Evolutionary conservation across 1,140 invertebrate species (phyloP).

Genomic region (Ceratoteleas bidentatus): DNA sequence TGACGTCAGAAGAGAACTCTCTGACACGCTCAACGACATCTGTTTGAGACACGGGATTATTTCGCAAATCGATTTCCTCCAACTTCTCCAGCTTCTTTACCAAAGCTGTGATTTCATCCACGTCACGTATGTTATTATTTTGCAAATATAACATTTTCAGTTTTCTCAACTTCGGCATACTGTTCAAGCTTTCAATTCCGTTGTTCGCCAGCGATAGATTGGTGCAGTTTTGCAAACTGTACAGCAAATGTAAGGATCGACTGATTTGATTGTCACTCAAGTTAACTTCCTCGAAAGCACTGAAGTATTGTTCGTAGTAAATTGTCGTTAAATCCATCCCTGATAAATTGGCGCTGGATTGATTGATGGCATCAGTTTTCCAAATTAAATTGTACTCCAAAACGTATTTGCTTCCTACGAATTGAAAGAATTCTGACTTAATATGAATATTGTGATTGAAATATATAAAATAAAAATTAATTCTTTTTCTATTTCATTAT

Average conservation of each 20-base stretch:
- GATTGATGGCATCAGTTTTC: constrained; percentile 61
- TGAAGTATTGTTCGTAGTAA: constrained; percentile 81
- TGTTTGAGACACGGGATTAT: constrained; percentile 71
- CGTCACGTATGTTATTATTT: constrained; percentile 71
- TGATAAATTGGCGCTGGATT: constrained; percentile 76
- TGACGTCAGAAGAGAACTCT: constrained; percentile 38
- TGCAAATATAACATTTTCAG: constrained; percentile 72
- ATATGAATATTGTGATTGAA: no score
- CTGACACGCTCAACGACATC: constrained; percentile 39
- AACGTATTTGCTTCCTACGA: constrained; percentile 83
- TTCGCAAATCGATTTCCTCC: constrained; percentile 70
- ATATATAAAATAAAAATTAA: no score
- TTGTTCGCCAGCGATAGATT: constrained; percentile 75
- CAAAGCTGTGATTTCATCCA: constrained; percentile 73
- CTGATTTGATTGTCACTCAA: constrained; percentile 72
- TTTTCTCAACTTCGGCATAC: constrained; percentile 72
- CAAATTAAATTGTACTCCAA: constrained; percentile 82
- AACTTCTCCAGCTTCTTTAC: constrained; percentile 68
- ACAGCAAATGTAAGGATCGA: constrained; percentile 73
- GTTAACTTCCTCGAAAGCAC: constrained; percentile 77
- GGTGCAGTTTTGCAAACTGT: constrained; percentile 74
- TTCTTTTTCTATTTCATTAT: no score
- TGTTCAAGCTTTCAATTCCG: constrained; percentile 68
- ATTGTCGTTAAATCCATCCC: constrained; percentile 77
- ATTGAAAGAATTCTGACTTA: no score